These are phyloP conservation scores for Drosophila punjabiensis DNA, from an alignment of 1,140 invertebrate genomes.

Conservation along the genomic window DNA sequence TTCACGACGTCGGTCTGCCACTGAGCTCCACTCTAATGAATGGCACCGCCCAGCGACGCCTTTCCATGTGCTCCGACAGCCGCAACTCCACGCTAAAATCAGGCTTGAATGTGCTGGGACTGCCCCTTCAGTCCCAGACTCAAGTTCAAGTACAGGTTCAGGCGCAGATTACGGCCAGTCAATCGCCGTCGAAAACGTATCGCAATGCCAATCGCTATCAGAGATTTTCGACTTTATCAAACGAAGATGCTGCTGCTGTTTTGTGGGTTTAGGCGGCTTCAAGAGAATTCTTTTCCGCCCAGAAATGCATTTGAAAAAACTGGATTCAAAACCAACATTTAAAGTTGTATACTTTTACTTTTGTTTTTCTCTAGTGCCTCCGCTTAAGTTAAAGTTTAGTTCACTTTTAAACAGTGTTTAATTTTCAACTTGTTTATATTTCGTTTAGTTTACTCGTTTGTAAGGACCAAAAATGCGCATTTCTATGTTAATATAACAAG, in stretches of 20 bases:
- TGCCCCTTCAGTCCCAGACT: slow-evolving; percentile 53
- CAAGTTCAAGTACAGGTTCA: slow-evolving; percentile 47
- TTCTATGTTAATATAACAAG: slow-evolving; percentile 57
- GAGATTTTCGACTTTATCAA: slow-evolving; percentile 81
- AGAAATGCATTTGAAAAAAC: slow-evolving; percentile 14
- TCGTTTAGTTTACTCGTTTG: slow-evolving; percentile 14
- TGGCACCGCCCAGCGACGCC: slow-evolving; percentile 51
- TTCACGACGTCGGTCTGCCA: slow-evolving; percentile 91
- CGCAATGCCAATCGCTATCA: slow-evolving; percentile 79
- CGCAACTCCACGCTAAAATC: slow-evolving; percentile 79
- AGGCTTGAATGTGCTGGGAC: slow-evolving; percentile 64
- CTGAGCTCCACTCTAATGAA: slow-evolving; percentile 81
- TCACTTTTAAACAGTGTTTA: slow-evolving; percentile 12
- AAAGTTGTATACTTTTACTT: slow-evolving; percentile 19
- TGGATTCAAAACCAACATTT: slow-evolving; percentile 1
- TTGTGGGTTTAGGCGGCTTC: slow-evolving; percentile 68
- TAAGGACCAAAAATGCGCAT: slow-evolving; percentile 56
- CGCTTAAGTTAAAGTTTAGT: slow-evolving; percentile 35
- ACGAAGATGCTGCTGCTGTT: slow-evolving; percentile 78
- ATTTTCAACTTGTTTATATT: slow-evolving; percentile 24
- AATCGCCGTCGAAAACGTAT: slow-evolving; percentile 72
- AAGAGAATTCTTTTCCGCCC: not conserved
- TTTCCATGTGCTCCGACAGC: slow-evolving; percentile 64
- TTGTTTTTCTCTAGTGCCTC: slow-evolving; percentile 51
- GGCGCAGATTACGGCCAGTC: slow-evolving; percentile 19